phyloP scores from a whole-genome alignment of 1,140 invertebrate genomes.

The Papilio xuthus region DNA sequence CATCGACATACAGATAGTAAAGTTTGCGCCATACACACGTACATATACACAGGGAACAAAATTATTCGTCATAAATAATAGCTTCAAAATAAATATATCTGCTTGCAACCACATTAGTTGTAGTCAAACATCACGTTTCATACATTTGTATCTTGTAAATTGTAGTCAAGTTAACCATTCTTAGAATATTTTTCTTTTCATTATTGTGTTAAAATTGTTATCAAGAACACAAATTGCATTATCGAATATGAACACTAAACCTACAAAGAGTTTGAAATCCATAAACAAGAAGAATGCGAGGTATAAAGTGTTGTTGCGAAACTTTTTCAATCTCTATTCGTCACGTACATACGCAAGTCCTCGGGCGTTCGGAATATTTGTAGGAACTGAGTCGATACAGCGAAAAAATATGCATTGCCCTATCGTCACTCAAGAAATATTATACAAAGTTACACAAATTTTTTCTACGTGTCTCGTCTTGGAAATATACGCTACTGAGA shows the following conservation, averaged over 20 bases:
- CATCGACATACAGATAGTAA: neutral
- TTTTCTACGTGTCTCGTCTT: neutral
- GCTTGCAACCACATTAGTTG: neutral
- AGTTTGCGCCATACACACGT: neutral
- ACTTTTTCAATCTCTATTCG: slow-evolving; percentile 4
- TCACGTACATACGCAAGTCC: neutral
- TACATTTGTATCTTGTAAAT: neutral
- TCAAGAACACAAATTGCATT: neutral
- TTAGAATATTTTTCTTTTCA: neutral
- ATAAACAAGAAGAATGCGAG: slow-evolving; percentile 1
- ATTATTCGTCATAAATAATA: neutral
- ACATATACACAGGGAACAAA: neutral
- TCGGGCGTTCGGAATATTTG: neutral
- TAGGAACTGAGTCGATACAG: neutral
- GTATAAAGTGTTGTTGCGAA: neutral
- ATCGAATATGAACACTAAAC: too few relatives aligned
- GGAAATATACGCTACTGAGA: neutral
- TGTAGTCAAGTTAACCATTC: neutral
- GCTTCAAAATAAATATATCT: too few relatives aligned
- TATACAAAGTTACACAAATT: neutral
- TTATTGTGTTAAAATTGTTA: neutral
- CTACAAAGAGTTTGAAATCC: neutral
- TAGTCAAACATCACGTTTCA: neutral
- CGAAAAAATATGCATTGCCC: neutral
- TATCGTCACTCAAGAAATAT: slow-evolving; percentile 7